Conservation (phyloP, 2,113 vertebrate species). For the Phylloscopus trochilus region DNA sequence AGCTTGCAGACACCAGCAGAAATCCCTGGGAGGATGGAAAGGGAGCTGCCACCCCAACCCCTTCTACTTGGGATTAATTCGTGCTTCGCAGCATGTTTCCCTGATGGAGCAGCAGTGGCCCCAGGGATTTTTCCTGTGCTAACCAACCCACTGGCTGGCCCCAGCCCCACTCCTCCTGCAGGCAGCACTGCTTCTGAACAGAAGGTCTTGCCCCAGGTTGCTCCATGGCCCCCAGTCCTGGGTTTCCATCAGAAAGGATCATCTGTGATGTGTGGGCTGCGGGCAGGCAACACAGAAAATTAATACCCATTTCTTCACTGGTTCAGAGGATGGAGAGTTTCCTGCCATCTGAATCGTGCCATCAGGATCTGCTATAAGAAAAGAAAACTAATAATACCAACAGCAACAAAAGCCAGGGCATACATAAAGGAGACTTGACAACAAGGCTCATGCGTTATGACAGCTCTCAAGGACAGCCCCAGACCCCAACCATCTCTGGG, state of each 20-base stretch:
- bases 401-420: not conserved
- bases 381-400: not conserved
- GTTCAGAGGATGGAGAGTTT: not conserved
- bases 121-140: not conserved
- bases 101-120: not conserved
- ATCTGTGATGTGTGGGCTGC: slow-evolving; percentile 4
- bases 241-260: slow-evolving; percentile 49
- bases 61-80: not conserved
- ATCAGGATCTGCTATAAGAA: not conserved
- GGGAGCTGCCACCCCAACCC: not conserved
- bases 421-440: not conserved
- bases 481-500: not conserved
- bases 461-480: not conserved
- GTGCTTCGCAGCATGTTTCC: not conserved
- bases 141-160: not conserved
- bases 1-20: not conserved
- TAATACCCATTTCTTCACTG: slow-evolving; percentile 10
- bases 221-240: not conserved
- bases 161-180: not conserved
- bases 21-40: not conserved
- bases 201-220: not conserved
- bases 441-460: not conserved
- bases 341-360: not conserved
- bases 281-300: not conserved
- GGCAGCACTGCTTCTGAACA: not conserved